Evolutionary conservation across 2,888 invertebrate species (phyloP).

Genomic region (Coenonympha arcania): DNA sequence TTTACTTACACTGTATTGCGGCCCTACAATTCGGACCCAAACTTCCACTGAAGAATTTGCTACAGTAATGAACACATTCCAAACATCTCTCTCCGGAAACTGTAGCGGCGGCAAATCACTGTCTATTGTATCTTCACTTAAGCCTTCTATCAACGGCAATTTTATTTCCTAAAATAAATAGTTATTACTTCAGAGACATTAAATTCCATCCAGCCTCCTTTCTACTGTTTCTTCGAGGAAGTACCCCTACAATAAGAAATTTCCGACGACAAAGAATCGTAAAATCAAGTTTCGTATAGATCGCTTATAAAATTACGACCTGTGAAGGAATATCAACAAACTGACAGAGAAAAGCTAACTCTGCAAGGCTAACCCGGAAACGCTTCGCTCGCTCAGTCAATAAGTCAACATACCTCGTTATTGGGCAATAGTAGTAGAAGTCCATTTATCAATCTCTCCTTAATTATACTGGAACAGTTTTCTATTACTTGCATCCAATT

Average conservation of each 20-base stretch:
- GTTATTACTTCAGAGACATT: too few relatives aligned
- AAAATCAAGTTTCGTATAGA: too few relatives aligned
- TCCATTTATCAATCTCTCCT: slow-evolving; percentile 70
- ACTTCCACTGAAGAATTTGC: slow-evolving; percentile 77
- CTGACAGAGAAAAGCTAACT: too few relatives aligned
- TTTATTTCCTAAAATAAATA: slow-evolving; percentile 31
- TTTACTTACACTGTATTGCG: slow-evolving; percentile 75
- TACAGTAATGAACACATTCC: slow-evolving; percentile 77
- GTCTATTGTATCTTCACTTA: slow-evolving; percentile 46
- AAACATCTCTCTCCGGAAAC: slow-evolving; percentile 65
- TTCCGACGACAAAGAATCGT: too few relatives aligned
- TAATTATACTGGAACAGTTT: slow-evolving; percentile 69
- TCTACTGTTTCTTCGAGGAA: too few relatives aligned
- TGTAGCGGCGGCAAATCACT: slow-evolving; percentile 60
- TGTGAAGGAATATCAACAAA: too few relatives aligned
- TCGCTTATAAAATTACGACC: too few relatives aligned
- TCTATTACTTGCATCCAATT: slow-evolving; percentile 79
- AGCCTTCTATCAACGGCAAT: slow-evolving; percentile 32
- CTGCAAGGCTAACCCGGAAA: too few relatives aligned
- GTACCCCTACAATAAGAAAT: too few relatives aligned
- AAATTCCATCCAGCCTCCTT: too few relatives aligned
- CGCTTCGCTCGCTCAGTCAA: neutral
- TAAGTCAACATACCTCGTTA: slow-evolving; percentile 45
- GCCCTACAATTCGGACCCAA: slow-evolving; percentile 79
- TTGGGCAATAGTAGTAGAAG: slow-evolving; percentile 65